Base-by-base conservation (phyloP, 2,888 invertebrate genomes). In the Thereva nobilitata region DNA sequence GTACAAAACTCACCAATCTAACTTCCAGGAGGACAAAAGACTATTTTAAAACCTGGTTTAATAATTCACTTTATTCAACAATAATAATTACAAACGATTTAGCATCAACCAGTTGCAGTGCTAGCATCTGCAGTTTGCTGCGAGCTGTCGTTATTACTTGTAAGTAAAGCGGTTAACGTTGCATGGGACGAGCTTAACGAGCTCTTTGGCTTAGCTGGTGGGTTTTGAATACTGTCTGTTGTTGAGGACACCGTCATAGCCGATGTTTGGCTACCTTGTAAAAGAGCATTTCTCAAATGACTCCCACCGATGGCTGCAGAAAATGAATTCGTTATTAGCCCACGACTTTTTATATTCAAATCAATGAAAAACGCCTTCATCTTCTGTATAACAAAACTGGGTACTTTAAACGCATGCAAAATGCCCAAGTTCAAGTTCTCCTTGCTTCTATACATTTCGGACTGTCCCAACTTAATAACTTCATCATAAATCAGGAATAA, bases 401-500 rank as follows among this genome's bases (percentile, higher is more conserved):
- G 87, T 4, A 86, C 85, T 61, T 80, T 81, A 73, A 88, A 88
- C 0, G 78, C 76, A 12, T 77, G 74, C 74, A 80, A 76, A 68
- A 77, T 72, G 49, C 73, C 73, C 5, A 82, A 73, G 72, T 80
- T 77, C 8, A 82, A 73, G 71, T 76, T 80, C 2, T 80, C 74
- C 63, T 79, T 80, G 67, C 76, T 77, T 68, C 76, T 78, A 72
- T 86, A 87, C 70, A 85, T 83, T 52, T 86, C 86, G 4, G 83
- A 82, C 71, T 83, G 80, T 54, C 85, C 83, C 63, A 88, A 76
- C 66, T 86, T 84, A 66, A 82, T 78, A 3, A 88, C 84, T 75
- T 88, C 88, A 54, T 87, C 86, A 56, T 86, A 79, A 47, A 87
- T 80, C 67, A 88, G 78, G 74, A 88, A 83, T 71, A 88, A 76